These are phyloP conservation scores for Tylochromis polylepis DNA, from an alignment of 2,113 vertebrate genomes.

Conservation along the genomic window DNA sequence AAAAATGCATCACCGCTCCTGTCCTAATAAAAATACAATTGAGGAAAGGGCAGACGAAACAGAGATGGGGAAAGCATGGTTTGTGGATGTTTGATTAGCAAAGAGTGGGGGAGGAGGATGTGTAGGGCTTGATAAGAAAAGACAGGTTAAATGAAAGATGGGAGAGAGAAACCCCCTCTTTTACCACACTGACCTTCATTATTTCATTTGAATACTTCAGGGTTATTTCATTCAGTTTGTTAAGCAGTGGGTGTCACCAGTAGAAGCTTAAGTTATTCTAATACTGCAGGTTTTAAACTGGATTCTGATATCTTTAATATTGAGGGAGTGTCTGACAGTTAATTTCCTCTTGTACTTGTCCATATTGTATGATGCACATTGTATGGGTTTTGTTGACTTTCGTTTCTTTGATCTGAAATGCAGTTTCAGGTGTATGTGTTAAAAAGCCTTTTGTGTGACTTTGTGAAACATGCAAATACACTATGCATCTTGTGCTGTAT, in stretches of 20 bases:
- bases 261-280: neutral
- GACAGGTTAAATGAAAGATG: neutral
- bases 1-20: neutral
- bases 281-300: neutral
- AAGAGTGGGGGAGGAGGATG: neutral
- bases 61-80: neutral
- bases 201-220: neutral
- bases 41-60: neutral
- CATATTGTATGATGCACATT: neutral
- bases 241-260: neutral
- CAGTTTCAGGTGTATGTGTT: neutral
- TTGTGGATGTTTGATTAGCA: neutral
- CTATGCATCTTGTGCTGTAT: neutral
- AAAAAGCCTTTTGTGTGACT: neutral
- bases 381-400: neutral
- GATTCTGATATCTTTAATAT: neutral
- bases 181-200: neutral
- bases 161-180: neutral
- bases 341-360: neutral
- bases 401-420: neutral
- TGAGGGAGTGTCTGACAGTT: neutral
- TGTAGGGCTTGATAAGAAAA: neutral
- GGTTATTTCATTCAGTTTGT: neutral
- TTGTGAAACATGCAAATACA: neutral
- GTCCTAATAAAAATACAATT: neutral